phyloP scores from a whole-genome alignment of 2,113 vertebrate genomes.

The Tychaedon coryphoeus region DNA sequence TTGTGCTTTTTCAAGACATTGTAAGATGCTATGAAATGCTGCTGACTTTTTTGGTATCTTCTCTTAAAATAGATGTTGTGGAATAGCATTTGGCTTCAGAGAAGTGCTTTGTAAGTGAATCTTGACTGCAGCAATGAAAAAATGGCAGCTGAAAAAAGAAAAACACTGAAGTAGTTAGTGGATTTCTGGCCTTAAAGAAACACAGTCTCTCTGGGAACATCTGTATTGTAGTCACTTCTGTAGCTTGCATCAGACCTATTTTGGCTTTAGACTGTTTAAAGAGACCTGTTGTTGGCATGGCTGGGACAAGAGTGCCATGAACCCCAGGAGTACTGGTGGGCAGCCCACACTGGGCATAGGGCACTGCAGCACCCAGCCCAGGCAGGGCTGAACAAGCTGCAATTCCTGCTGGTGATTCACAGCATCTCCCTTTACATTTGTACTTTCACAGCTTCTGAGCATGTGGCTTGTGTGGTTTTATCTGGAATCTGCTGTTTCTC shows the following conservation, averaged over 20 bases:
- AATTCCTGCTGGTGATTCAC: background rate
- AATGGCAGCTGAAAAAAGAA: background rate
- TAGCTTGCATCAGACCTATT: background rate
- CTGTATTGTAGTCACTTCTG: background rate
- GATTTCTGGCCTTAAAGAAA: background rate
- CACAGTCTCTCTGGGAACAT: background rate
- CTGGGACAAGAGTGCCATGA: background rate
- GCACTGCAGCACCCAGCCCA: background rate
- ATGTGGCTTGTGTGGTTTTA: background rate
- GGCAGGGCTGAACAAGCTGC: background rate
- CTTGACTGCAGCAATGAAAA: background rate
- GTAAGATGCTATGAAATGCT: background rate
- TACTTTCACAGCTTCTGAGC: background rate
- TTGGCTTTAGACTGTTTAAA: background rate
- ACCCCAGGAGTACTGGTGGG: background rate
- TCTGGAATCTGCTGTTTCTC: slow-evolving; percentile 10
- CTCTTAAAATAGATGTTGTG: background rate
- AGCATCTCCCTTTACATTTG: background rate
- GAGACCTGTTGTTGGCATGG: background rate
- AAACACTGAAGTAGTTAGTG: background rate
- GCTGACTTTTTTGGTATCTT: background rate
- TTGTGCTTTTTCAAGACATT: background rate
- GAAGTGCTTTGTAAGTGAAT: background rate
- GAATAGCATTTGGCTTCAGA: background rate
- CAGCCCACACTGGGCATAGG: background rate